Evolutionary conservation across 1,140 invertebrate genomes (phyloP).

Genomic region (Meloidogyne exigua): DNA sequence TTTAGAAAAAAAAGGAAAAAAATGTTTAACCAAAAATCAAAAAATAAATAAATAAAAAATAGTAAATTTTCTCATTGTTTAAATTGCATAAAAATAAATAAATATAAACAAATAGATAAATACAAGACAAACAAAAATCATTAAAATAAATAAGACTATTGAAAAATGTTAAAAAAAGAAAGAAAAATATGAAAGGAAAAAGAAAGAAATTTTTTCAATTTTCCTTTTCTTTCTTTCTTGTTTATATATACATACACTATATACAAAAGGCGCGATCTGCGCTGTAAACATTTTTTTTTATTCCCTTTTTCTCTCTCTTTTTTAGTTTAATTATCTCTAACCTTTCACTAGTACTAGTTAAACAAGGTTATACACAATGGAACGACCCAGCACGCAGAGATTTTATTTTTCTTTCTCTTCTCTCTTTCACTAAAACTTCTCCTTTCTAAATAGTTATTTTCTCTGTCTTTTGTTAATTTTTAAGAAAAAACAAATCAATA

Average conservation of each 20-base stretch:
- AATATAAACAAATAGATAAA: neutral
- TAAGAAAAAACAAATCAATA: neutral
- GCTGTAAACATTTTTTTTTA: neutral
- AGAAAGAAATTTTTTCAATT: neutral
- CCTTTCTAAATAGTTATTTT: neutral
- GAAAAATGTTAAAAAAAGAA: neutral
- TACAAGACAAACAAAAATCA: constrained; percentile 2
- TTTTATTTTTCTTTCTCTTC: neutral
- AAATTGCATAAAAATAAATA: constrained; percentile 1
- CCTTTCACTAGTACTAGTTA: no score
- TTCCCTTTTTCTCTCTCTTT: neutral
- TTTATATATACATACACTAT: no score
- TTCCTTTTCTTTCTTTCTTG: neutral
- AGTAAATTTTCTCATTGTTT: neutral
- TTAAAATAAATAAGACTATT: neutral
- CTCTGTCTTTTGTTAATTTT: no score
- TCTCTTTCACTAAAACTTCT: neutral
- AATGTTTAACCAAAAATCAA: no score
- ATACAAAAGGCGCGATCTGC: neutral
- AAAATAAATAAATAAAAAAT: neutral
- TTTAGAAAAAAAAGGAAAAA: no score
- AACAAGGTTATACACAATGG: neutral
- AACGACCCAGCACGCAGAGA: neutral
- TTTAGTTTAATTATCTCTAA: neutral
- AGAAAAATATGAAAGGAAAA: neutral